A percentile compares a stretch with the other conserved stretches of the same genome.
phyloP scores from a whole-genome alignment of 2,888 invertebrate species.

The Hydroisotoma schaefferi region DNA sequence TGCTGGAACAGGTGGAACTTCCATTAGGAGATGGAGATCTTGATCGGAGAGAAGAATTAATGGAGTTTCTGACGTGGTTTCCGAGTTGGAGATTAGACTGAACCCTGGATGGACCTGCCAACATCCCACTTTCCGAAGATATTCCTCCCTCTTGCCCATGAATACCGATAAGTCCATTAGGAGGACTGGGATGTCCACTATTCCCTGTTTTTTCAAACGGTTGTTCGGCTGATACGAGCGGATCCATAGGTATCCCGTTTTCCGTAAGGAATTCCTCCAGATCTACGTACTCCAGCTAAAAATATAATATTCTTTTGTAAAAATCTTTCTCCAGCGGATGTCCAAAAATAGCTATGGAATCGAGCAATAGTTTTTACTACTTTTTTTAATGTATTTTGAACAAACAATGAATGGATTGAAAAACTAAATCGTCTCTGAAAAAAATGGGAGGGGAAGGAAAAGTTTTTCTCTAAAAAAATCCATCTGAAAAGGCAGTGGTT shows the following conservation, averaged over 20 bases:
- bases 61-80: conserved; percentile 62
- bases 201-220: conserved; percentile 4
- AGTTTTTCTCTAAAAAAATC: no score
- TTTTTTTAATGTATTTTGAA: no score
- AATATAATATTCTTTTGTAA: neutral
- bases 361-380: no score
- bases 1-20: conserved; percentile 32
- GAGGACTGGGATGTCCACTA: conserved; percentile 1
- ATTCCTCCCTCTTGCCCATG: conserved; percentile 13
- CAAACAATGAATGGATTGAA: no score
- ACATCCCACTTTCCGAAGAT: neutral
- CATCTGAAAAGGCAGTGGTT: no score
- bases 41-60: conserved; percentile 29
- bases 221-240: conserved; percentile 5
- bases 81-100: conserved; percentile 52
- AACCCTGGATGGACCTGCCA: conserved; percentile 57
- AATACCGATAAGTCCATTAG: conserved; percentile 8
- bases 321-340: no score
- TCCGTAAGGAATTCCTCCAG: conserved; percentile 95
- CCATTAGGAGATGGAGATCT: conserved; percentile 44
- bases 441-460: no score
- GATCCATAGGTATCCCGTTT: conserved; percentile 84
- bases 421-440: no score
- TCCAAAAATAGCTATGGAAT: no score
- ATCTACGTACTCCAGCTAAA: conserved; percentile 81